Percentiles rank a stretch among this genome's conserved stretches.
Conservation (phyloP, 2,888 invertebrate species). For the Apeira syringaria region DNA sequence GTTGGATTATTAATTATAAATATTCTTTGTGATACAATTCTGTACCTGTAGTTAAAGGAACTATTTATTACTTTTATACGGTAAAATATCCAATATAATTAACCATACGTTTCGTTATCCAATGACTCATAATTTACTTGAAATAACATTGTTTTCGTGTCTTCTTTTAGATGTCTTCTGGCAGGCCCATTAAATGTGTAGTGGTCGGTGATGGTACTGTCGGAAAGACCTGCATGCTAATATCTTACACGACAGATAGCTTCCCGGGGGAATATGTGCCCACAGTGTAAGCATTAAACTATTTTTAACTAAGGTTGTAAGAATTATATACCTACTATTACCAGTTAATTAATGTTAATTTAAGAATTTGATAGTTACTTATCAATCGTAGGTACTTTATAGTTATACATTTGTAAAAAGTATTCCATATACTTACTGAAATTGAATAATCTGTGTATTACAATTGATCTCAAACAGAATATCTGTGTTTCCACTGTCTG, state of each 20-base stretch:
- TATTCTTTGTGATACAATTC: not conserved
- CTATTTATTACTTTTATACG: slow-evolving; percentile 27
- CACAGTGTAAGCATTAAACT: slow-evolving; percentile 92
- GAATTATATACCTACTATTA: too few relatives aligned
- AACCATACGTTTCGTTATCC: slow-evolving; percentile 52
- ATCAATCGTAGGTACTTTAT: too few relatives aligned
- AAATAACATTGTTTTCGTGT: slow-evolving; percentile 55
- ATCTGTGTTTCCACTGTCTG: too few relatives aligned
- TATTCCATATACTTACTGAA: too few relatives aligned
- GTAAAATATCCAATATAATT: slow-evolving; percentile 42
- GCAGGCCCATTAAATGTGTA: slow-evolving; percentile 96
- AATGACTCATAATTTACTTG: slow-evolving; percentile 72
- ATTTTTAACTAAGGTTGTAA: too few relatives aligned
- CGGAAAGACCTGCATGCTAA: slow-evolving; percentile 97
- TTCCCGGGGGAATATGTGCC: slow-evolving; percentile 98
- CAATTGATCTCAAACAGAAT: too few relatives aligned
- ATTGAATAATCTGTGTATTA: too few relatives aligned
- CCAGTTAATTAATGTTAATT: too few relatives aligned
- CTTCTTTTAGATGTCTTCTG: slow-evolving; percentile 91
- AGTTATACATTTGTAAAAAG: too few relatives aligned
- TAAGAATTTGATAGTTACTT: too few relatives aligned
- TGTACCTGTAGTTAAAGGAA: slow-evolving; percentile 5
- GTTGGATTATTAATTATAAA: slow-evolving; percentile 7
- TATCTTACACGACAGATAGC: slow-evolving; percentile 96
- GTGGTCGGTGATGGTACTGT: slow-evolving; percentile 97